Base-by-base conservation (phyloP, 2,113 vertebrate genomes). In the Spilogale gracilis region DNA sequence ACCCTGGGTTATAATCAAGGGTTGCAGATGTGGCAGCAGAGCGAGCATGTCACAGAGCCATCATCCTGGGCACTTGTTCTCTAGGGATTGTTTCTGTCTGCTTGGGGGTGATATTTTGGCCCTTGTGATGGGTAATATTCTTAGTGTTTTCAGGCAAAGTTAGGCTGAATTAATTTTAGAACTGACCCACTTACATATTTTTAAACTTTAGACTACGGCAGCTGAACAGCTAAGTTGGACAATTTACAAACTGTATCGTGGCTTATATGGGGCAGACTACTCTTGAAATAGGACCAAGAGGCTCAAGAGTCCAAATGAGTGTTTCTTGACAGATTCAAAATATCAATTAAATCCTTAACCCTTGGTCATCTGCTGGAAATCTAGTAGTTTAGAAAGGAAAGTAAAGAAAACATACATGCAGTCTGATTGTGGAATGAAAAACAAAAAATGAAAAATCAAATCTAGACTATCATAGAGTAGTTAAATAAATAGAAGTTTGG, bases 171-270 rank as follows among this genome's bases (percentile, higher is more conserved):
- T 98, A 97, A 98, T 98, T 98, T 98, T 97, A 97, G 98, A 97
- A 95, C 90, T 98, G 98, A 98, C 96, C 97, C 95, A 98, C 92
- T 98, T 98, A 97, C 98, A 98, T 98, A 96, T 97, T 94, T 97
- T 97, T 97, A 86, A 89, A 92, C 86, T 83, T 97, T 87, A 94
- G 86, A 81, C 32, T 90, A 94, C 2, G 0, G 83, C 90, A 97
- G 80, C 95, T 97, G 90, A 97, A 93, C 73, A 96, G 95, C 94
- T 94, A 96, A 97, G 58, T 96, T 97, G 96, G 87, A 93, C 79
- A 95, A 98, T 96, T 98, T 98, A 98, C 94, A 97, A 96, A 96
- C 94, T 96, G 63, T 80, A 81, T 92, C 90, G 94, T 84, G 67
- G 92, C 67, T 95, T 97, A 97, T 97, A 84, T 98, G 96, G 96